Base-by-base conservation (phyloP, 2,888 invertebrate species). In the Matsumyia berberina region DNA sequence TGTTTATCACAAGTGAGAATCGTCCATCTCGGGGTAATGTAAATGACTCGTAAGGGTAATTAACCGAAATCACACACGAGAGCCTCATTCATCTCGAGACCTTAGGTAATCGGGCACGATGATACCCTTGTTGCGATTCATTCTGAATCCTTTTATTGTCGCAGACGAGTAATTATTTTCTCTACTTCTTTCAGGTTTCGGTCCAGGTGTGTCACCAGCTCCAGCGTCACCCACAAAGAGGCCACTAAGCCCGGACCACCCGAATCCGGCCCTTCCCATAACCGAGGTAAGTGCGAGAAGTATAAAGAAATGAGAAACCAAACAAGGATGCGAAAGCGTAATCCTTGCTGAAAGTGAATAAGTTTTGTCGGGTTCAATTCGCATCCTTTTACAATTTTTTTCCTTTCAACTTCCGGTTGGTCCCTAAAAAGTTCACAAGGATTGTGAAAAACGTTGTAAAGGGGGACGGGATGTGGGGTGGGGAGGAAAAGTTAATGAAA, bases 181-280 rank as follows among this genome's bases (percentile, higher is more conserved):
- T 6, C 24, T 70, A 70, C 72, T 51, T 79, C 19, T 70, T 86
- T 33, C 88, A 94, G 94, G 93, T 88, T 93, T 93, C 88, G 94
- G 93, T 72, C 90, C 93, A 37, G 92, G 92, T 80, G 91, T 92
- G 53, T 91, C 92, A 78, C 90, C 92, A 51, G 92, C 92, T 86
- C 91, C 92, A 78, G 90, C 92, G 80, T 93, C 93, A 51, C 93
- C 93, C 72, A 93, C 93, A 46, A 92, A 93, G 87, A 91, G 93
- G 86, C 93, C 94, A 33, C 90, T 93, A 86, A 94, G 94, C 73
- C 94, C 94, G 35, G 94, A 94, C 89, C 93, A 94, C 88, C 94
- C 94, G 9, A 94, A 94, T 92, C 94, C 95, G 80, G 94, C 94
- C 49, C 92, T 94, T 89, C 94, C 95, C 85, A 95, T 95, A 87